Conservation (phyloP, 2,888 invertebrate genomes). For the Salpingus planirostris region DNA sequence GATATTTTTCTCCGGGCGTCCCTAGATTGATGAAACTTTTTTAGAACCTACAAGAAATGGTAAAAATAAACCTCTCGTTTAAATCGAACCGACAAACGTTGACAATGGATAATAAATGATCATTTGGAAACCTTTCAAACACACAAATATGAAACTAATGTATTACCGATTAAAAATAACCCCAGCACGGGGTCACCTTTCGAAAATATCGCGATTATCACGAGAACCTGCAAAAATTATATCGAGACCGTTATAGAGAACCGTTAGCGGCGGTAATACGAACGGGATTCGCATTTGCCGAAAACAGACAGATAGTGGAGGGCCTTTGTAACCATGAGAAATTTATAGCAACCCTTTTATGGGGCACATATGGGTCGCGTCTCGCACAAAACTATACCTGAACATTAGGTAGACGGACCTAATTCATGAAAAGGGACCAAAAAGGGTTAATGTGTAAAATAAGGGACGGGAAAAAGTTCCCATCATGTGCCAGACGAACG, state of each 20-base stretch:
- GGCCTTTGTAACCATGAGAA: slow-evolving; percentile 22
- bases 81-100: slow-evolving; percentile 31
- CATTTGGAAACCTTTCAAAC: slow-evolving; percentile 6
- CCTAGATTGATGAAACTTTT: slow-evolving; percentile 36
- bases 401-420: slow-evolving; percentile 8
- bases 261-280: too few species aligned
- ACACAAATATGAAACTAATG: slow-evolving; percentile 10
- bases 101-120: slow-evolving; percentile 34
- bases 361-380: slow-evolving; percentile 28
- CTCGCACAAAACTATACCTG: slow-evolving; percentile 12
- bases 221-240: too few species aligned
- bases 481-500: slow-evolving; percentile 12
- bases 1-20: slow-evolving; percentile 31
- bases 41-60: slow-evolving; percentile 34
- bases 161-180: too few species aligned
- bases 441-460: slow-evolving; percentile 29
- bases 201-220: too few species aligned
- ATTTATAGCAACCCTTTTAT: slow-evolving; percentile 31
- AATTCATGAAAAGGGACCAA: slow-evolving; percentile 5
- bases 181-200: too few species aligned
- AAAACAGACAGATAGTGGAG: slow-evolving; percentile 12
- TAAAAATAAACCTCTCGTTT: slow-evolving; percentile 32
- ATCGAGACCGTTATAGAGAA: neutral
- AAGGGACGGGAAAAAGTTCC: too few species aligned
- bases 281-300: too few species aligned